Percentiles rank a stretch among this genome's conserved stretches.
Conservation (phyloP, 2,888 invertebrate species). For the Tinea trinotella region DNA sequence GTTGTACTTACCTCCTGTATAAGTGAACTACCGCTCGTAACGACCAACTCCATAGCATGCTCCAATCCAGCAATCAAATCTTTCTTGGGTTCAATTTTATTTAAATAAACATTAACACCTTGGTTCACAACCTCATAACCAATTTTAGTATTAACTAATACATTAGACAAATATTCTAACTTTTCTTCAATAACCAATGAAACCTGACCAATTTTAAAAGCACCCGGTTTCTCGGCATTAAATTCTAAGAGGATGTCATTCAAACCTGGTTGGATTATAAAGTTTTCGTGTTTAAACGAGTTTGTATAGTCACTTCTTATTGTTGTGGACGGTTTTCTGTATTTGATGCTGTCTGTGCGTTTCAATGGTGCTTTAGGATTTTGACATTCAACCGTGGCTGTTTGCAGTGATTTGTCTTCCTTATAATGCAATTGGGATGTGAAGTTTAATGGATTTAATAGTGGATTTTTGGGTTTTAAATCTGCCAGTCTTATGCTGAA, state of each 20-base stretch:
- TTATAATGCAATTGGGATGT: conserved; percentile 82
- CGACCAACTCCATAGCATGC: conserved; percentile 81
- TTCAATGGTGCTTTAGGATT: conserved; percentile 76
- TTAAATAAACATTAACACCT: conserved; percentile 59
- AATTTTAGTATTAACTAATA: conserved; percentile 65
- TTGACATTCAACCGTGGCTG: conserved; percentile 81
- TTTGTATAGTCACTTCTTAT: conserved; percentile 76
- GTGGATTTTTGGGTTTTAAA: conserved; percentile 73
- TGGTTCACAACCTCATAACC: conserved; percentile 72
- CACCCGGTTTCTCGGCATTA: conserved; percentile 76
- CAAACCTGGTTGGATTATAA: conserved; percentile 74
- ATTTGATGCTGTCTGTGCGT: conserved; percentile 80
- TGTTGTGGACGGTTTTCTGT: conserved; percentile 77
- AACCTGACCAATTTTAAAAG: conserved; percentile 80
- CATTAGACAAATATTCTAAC: conserved; percentile 80
- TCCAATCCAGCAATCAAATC: conserved; percentile 87
- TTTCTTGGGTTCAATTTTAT: conserved; percentile 71
- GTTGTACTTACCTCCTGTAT: conserved; percentile 76
- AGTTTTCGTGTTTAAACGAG: conserved; percentile 64
- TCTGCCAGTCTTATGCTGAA: conserved; percentile 73
- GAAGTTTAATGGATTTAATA: conserved; percentile 75
- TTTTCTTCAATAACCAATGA: conserved; percentile 76
- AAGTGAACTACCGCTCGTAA: conserved; percentile 84
- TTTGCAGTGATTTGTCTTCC: conserved; percentile 84
- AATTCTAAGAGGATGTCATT: conserved; percentile 76